phyloP scores from a whole-genome alignment of 1,140 invertebrate species.

The Telenomus remus region DNA sequence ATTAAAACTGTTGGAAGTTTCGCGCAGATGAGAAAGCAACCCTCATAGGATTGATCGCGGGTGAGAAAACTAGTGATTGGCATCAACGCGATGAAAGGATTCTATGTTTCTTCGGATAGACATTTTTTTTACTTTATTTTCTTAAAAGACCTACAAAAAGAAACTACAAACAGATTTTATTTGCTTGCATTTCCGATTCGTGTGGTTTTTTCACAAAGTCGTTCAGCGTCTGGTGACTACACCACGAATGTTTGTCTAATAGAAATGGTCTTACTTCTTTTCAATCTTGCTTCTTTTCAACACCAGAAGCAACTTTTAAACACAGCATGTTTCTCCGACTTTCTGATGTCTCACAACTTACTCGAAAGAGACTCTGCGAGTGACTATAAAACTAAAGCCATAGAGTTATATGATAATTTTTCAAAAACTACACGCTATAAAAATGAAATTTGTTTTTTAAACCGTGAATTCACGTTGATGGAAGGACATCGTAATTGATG shows the following conservation, averaged over 20 bases:
- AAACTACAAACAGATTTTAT: constrained; percentile 12
- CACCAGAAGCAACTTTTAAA: constrained; percentile 11
- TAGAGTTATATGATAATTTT: not conserved
- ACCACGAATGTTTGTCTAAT: constrained; percentile 13
- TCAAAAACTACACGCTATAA: not conserved
- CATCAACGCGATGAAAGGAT: constrained; percentile 10
- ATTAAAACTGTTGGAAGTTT: constrained; percentile 60
- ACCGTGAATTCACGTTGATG: not conserved
- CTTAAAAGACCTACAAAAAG: constrained; percentile 1
- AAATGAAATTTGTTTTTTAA: not conserved
- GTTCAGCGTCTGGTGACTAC: constrained; percentile 13
- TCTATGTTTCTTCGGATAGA: not conserved
- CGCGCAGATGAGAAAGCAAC: constrained; percentile 52
- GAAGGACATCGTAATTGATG: not conserved
- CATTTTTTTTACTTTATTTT: constrained; percentile 19
- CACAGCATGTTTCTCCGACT: too few species aligned
- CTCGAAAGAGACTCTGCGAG: too few species aligned
- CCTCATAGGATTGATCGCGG: constrained; percentile 62
- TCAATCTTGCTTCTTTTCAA: not conserved
- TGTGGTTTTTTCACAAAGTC: constrained; percentile 11
- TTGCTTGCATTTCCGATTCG: constrained; percentile 15
- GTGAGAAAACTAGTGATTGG: constrained; percentile 43
- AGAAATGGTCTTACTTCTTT: constrained; percentile 6
- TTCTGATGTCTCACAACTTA: too few species aligned
- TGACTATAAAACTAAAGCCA: not conserved